Conservation (phyloP, 2,113 vertebrate genomes). For the Ancistrus triradiatus region DNA sequence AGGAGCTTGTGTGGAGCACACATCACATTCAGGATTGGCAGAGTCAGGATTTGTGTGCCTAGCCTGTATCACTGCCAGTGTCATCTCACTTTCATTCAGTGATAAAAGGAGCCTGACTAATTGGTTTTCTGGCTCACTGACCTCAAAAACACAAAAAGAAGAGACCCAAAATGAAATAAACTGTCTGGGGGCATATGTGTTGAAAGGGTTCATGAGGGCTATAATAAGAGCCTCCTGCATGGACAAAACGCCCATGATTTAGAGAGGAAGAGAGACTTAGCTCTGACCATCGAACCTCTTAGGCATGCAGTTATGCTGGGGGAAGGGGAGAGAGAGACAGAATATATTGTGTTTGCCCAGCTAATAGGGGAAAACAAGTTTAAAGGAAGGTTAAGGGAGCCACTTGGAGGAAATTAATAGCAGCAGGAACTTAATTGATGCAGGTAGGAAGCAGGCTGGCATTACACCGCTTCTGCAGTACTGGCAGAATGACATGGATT, state of each 20-base stretch:
- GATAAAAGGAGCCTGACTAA: constrained; percentile 50
- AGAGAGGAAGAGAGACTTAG: neutral
- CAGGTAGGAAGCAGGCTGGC: constrained; percentile 54
- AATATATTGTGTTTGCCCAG: constrained; percentile 32
- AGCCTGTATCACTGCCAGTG: constrained; percentile 33
- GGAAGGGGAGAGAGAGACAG: constrained; percentile 2
- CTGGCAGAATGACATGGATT: constrained; percentile 37
- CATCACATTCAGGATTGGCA: constrained; percentile 10
- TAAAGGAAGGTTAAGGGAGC: constrained; percentile 51
- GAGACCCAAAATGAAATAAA: constrained; percentile 48
- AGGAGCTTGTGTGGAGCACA: constrained; percentile 1
- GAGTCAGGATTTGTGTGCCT: constrained; percentile 19
- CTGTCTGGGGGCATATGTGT: constrained; percentile 36
- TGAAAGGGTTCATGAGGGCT: constrained; percentile 23
- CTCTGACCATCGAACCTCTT: constrained; percentile 10
- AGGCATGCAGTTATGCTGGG: constrained; percentile 13
- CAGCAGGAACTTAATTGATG: constrained; percentile 70
- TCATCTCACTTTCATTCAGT: constrained; percentile 46
- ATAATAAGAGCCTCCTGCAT: constrained; percentile 42
- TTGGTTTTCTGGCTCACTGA: constrained; percentile 61
- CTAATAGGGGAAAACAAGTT: constrained; percentile 44
- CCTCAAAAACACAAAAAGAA: constrained; percentile 51
- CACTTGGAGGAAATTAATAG: constrained; percentile 53
- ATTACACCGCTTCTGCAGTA: constrained; percentile 15
- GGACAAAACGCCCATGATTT: constrained; percentile 28